phyloP scores from a whole-genome alignment of 2,888 invertebrate species.

The Resseliella maxima region DNA sequence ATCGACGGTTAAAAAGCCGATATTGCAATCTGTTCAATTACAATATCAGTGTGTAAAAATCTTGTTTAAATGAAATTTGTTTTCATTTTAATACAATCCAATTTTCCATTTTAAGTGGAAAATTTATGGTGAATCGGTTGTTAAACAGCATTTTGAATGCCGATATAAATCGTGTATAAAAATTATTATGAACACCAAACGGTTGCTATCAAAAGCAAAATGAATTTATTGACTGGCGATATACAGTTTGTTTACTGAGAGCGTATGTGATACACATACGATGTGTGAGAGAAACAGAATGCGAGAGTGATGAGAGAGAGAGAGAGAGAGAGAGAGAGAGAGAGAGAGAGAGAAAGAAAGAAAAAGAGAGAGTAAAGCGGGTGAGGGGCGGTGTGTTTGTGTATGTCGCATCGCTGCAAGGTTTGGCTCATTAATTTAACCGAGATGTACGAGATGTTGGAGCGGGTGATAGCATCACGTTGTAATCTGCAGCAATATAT shows the following conservation, averaged over 20 bases:
- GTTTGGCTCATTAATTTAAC: constrained; percentile 10
- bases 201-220: background rate
- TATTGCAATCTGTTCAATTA: no score
- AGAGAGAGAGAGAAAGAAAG: no score
- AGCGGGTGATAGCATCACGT: constrained; percentile 20
- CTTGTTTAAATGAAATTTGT: constrained; percentile 11
- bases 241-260: no score
- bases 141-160: background rate
- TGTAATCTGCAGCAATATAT: constrained; percentile 45
- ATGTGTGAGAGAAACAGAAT: no score
- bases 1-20: no score
- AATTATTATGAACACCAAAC: background rate
- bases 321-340: no score
- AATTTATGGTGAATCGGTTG: background rate
- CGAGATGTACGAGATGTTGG: background rate
- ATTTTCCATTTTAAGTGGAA: background rate
- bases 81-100: background rate
- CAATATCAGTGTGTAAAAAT: background rate
- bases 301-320: no score
- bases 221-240: no score
- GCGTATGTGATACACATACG: no score
- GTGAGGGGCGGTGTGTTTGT: background rate
- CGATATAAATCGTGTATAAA: background rate
- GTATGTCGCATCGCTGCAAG: background rate
- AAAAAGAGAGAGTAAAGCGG: no score